These are phyloP conservation scores for Acanthopleura granulata DNA, from an alignment of 2,888 invertebrate species.

Conservation along the genomic window DNA sequence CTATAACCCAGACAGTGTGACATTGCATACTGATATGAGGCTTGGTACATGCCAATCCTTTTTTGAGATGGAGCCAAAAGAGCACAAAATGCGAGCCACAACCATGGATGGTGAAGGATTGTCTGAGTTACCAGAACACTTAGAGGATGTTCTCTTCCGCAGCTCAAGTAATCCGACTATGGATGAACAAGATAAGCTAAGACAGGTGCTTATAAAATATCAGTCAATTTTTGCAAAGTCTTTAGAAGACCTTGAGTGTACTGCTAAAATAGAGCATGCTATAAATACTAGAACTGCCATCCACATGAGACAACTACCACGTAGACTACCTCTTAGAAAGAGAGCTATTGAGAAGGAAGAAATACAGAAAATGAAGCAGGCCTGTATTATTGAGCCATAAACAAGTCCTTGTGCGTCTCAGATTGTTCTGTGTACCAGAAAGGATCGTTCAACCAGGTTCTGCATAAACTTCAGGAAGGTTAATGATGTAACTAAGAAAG, in stretches of 20 bases:
- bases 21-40: too few relatives aligned
- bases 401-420: slow-evolving; percentile 13
- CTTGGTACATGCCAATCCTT: not conserved
- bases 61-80: not conserved
- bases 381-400: slow-evolving; percentile 11
- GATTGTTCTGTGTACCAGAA: not conserved
- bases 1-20: too few relatives aligned
- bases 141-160: not conserved
- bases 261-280: not conserved
- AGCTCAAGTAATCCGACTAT: not conserved
- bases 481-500: slow-evolving; percentile 9
- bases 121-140: not conserved
- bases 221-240: slow-evolving; percentile 16
- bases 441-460: slow-evolving; percentile 1
- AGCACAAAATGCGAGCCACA: not conserved
- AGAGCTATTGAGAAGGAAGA: not conserved
- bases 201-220: not conserved
- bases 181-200: not conserved
- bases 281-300: slow-evolving; percentile 15
- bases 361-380: not conserved
- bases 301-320: slow-evolving; percentile 14
- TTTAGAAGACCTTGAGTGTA: slow-evolving; percentile 18
- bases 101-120: not conserved
- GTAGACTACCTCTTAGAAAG: not conserved
- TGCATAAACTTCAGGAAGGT: not conserved